A percentile compares a stretch with the other conserved stretches of the same genome.
Conservation (phyloP, 2,888 invertebrate species). For the Nebria brevicollis region DNA sequence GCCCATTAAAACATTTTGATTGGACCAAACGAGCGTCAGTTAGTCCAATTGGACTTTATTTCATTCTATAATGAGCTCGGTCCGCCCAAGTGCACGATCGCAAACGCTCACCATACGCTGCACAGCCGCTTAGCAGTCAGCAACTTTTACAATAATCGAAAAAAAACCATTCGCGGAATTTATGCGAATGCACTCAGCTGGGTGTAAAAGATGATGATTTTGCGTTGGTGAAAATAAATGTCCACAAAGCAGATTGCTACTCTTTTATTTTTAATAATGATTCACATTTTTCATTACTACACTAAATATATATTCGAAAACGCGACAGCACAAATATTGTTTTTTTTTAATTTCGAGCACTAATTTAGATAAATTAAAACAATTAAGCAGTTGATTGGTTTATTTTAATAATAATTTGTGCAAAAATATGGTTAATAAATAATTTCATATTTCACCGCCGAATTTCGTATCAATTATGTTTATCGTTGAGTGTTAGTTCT, state of each 20-base stretch:
- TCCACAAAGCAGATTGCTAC: background rate
- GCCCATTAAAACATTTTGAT: slow-evolving; percentile 46
- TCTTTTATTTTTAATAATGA: background rate
- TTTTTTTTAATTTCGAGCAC: too few species aligned
- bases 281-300: too few species aligned
- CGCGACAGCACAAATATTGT: too few species aligned
- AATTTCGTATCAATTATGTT: too few species aligned
- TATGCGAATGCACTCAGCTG: background rate
- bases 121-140: background rate
- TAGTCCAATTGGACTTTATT: slow-evolving; percentile 45
- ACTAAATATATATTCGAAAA: too few species aligned
- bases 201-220: background rate
- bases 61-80: slow-evolving; percentile 37
- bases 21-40: slow-evolving; percentile 44
- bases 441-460: too few species aligned
- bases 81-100: slow-evolving; percentile 6
- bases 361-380: too few species aligned
- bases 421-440: too few species aligned
- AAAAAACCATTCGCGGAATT: background rate
- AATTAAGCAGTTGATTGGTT: too few species aligned
- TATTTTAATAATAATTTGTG: too few species aligned
- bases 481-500: too few species aligned
- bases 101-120: background rate
- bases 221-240: background rate
- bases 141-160: background rate